Evolutionary conservation across 2,797 vertebrate genomes (phyloP).

Genomic region (Cyclura pinguis): DNA sequence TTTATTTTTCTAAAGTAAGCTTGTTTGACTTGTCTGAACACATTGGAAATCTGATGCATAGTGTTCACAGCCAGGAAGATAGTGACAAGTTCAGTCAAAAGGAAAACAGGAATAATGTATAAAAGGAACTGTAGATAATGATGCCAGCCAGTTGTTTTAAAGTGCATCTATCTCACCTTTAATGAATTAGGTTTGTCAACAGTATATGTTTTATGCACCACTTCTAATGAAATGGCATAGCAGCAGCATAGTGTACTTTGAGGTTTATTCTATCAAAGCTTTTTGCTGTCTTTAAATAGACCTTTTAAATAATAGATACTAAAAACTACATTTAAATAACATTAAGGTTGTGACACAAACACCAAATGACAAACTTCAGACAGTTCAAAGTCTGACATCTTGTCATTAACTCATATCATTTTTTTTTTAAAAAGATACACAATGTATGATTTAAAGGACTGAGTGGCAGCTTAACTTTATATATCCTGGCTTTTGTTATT

Average conservation of each 20-base stretch:
- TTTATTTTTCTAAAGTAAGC: constrained; percentile 67
- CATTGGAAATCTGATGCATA: constrained; percentile 74
- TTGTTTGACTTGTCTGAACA: constrained; percentile 78
- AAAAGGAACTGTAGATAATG: constrained; percentile 79
- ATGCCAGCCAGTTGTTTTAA: constrained; percentile 82
- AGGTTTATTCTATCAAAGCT: constrained; percentile 81
- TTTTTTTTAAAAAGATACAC: constrained; percentile 70
- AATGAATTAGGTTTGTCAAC: constrained; percentile 85
- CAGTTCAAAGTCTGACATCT: constrained; percentile 80
- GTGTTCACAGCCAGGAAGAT: constrained; percentile 66
- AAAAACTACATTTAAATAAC: constrained; percentile 83
- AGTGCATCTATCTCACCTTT: constrained; percentile 80
- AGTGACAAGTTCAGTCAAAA: constrained; percentile 81
- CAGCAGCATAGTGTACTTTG: constrained; percentile 72
- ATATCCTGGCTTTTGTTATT: constrained; percentile 74
- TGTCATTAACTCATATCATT: constrained; percentile 74
- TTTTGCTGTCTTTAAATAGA: constrained; percentile 77
- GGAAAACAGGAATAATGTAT: constrained; percentile 83
- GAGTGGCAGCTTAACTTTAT: constrained; percentile 76
- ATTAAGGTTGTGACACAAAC: constrained; percentile 83
- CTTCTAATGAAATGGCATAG: constrained; percentile 79
- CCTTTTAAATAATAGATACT: constrained; percentile 84
- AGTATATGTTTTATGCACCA: constrained; percentile 82
- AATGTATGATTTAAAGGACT: constrained; percentile 73
- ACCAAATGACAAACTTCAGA: constrained; percentile 79